phyloP scores from a whole-genome alignment of 1,140 invertebrate species.

The Phymorhynchus buccinoides region DNA sequence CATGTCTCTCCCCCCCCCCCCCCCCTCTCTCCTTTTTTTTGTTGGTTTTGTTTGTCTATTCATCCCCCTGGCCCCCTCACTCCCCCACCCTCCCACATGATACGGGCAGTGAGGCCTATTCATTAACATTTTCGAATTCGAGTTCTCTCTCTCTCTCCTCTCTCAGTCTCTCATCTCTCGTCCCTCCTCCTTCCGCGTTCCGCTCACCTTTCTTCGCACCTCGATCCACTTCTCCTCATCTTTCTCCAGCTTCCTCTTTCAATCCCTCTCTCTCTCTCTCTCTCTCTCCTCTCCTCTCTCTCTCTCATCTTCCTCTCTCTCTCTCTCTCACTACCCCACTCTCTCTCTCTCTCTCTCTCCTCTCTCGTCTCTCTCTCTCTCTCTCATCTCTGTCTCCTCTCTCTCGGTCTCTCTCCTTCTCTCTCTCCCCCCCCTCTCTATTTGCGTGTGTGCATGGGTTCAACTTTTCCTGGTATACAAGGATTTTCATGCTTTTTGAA shows the following conservation, averaged over 20 bases:
- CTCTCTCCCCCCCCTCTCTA: too few relatives aligned
- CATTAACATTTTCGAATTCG: not conserved
- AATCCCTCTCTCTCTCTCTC: conserved; percentile 12
- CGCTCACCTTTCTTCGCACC: not conserved
- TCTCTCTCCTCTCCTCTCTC: not conserved
- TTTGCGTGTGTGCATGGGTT: too few relatives aligned
- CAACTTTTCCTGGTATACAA: too few relatives aligned
- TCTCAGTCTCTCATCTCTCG: not conserved
- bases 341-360: not conserved
- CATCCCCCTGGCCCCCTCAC: not conserved
- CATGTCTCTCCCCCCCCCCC: not conserved
- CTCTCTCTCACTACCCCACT: not conserved
- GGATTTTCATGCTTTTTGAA: too few relatives aligned
- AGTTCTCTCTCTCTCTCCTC: not conserved
- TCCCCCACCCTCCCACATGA: too few relatives aligned
- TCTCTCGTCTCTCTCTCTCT: too few relatives aligned
- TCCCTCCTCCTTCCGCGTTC: not conserved
- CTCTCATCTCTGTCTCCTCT: too few relatives aligned
- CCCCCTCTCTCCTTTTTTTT: not conserved
- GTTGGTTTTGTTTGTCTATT: too few relatives aligned
- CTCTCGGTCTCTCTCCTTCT: too few relatives aligned
- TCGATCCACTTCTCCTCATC: not conserved
- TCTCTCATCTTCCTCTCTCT: not conserved
- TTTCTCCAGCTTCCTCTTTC: too few relatives aligned
- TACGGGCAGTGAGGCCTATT: too few relatives aligned